Evolutionary conservation across 23 tunicate species (phyloP).

Genomic region (Halocynthia roretzi): DNA sequence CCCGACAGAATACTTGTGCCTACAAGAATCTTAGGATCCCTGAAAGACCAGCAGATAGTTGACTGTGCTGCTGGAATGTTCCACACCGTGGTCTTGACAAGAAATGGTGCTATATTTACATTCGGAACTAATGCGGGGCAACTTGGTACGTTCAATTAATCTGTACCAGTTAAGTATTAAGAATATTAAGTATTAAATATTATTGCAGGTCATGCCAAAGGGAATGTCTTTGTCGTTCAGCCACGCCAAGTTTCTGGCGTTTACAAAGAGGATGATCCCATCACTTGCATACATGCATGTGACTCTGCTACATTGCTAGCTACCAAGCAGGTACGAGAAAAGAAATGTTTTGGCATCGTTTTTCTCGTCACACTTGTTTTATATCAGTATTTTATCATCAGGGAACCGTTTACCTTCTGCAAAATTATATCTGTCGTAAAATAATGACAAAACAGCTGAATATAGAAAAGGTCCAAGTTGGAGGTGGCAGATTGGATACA

Average conservation of each 20-base stretch:
- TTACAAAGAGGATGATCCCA: constrained; percentile 35
- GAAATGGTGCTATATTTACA: constrained; percentile 40
- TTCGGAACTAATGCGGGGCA: constrained; percentile 95
- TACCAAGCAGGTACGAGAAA: constrained; percentile 32
- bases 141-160: constrained; percentile 38
- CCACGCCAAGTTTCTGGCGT: constrained; percentile 80
- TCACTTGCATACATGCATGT: constrained; percentile 48
- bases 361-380: too few relatives aligned
- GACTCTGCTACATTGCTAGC: constrained; percentile 80
- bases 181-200: background rate
- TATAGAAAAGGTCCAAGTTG: constrained; percentile 54
- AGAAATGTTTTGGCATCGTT: background rate
- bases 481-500: constrained; percentile 63
- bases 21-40: constrained; percentile 8
- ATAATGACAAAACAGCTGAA: constrained; percentile 61
- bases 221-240: constrained; percentile 34
- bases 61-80: constrained; percentile 60
- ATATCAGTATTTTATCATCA: constrained; percentile 1
- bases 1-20: constrained; percentile 31
- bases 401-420: constrained; percentile 59
- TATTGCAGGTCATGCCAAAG: constrained; percentile 70
- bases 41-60: constrained; percentile 23
- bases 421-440: constrained; percentile 56
- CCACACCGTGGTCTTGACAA: constrained; percentile 84
- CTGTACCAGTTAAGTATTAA: background rate